These are phyloP conservation scores for Lomographa bimaculata DNA, from an alignment of 2,888 invertebrate genomes.

Conservation along the genomic window DNA sequence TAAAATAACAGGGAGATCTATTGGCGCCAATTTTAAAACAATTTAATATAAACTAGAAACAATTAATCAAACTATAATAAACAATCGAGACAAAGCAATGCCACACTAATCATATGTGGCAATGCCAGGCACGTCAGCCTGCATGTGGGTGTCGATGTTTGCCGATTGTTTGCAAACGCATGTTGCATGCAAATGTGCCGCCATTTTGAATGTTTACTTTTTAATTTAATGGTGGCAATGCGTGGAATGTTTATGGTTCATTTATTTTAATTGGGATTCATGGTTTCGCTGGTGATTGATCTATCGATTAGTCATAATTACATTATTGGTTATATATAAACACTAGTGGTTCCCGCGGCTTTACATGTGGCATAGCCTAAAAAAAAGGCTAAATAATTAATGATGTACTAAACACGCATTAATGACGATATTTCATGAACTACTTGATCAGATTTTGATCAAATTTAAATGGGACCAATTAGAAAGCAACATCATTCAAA, in stretches of 20 bases:
- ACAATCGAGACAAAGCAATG: constrained; percentile 12
- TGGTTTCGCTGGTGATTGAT: too few species aligned
- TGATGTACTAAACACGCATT: too few species aligned
- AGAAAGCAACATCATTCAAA: too few species aligned
- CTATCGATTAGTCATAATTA: too few species aligned
- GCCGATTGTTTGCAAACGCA: constrained; percentile 35
- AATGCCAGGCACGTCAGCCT: constrained; percentile 15
- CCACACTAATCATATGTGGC: background rate
- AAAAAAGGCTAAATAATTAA: too few species aligned
- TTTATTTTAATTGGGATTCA: constrained; percentile 3
- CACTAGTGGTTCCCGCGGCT: too few species aligned
- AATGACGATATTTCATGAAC: too few species aligned
- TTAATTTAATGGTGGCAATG: constrained; percentile 19
- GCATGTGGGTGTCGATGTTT: constrained; percentile 30
- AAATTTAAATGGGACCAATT: too few species aligned
- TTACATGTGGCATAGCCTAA: too few species aligned
- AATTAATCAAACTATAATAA: constrained; percentile 4
- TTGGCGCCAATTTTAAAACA: background rate
- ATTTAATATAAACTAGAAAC: constrained; percentile 2
- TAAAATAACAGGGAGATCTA: too few species aligned
- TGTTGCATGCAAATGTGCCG: constrained; percentile 25
- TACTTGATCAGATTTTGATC: too few species aligned
- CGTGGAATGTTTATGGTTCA: constrained; percentile 6
- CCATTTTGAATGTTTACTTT: constrained; percentile 24
- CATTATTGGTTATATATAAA: too few species aligned